phyloP scores from a whole-genome alignment of 2,797 vertebrate genomes.

The Pseudotriccus pelzelni region DNA sequence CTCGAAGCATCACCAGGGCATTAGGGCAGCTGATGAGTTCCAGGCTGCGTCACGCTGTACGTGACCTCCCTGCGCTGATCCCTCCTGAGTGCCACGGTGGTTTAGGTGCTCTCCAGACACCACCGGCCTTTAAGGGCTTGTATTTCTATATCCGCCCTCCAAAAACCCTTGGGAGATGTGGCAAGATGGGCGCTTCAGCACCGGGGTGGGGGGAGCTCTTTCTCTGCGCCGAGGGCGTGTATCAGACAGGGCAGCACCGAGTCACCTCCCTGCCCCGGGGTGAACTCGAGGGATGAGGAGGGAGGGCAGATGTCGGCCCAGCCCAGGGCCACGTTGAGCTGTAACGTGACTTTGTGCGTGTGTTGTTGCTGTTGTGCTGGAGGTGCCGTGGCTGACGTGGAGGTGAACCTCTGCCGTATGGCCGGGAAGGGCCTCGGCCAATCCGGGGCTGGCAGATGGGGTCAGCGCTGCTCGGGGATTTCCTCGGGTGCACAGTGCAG shows the following conservation, averaged over 20 bases:
- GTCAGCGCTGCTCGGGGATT: neutral
- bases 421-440: fast-evolving
- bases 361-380: neutral
- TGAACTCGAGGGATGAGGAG: fast-evolving
- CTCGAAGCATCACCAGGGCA: neutral
- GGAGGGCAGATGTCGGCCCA: neutral
- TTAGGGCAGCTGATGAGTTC: neutral
- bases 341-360: neutral
- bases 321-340: neutral
- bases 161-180: neutral
- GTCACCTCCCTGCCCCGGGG: neutral
- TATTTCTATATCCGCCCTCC: neutral
- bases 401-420: neutral
- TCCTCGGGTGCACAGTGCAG: neutral
- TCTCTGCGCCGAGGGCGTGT: neutral
- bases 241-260: fast-evolving
- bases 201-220: neutral
- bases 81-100: fast-evolving
- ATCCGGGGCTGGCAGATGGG: neutral
- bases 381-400: neutral
- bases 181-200: neutral
- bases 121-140: neutral
- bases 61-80: neutral
- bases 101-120: neutral
- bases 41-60: neutral